Evolutionary conservation across 2,888 invertebrate genomes (phyloP).

Genomic region (Tachina grossa): DNA sequence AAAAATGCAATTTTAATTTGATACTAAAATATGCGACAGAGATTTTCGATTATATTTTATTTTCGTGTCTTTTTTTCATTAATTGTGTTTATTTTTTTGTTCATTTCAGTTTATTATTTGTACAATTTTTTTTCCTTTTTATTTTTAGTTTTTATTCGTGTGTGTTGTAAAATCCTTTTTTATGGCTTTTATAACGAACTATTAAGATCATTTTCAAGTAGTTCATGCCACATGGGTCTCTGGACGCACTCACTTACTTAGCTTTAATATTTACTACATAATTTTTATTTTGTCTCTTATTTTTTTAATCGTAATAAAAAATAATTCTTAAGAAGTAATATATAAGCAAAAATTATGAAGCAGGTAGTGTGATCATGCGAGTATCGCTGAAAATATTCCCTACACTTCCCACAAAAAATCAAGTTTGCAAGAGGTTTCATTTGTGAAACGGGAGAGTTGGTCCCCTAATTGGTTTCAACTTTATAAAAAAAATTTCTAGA

Average conservation of each 20-base stretch:
- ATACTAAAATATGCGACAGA: constrained; percentile 72
- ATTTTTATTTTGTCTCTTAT: constrained; percentile 37
- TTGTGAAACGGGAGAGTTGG: no score
- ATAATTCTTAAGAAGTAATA: constrained; percentile 63
- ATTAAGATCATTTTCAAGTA: constrained; percentile 69
- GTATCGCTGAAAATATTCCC: background rate
- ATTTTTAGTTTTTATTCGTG: constrained; percentile 5
- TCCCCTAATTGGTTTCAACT: background rate
- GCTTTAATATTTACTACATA: constrained; percentile 17
- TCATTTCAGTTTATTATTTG: constrained; percentile 43
- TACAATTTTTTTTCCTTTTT: constrained; percentile 8
- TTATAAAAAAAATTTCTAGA: background rate
- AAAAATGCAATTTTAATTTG: constrained; percentile 73
- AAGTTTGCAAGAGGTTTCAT: background rate
- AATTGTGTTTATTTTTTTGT: background rate
- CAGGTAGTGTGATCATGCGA: background rate
- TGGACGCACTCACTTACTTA: constrained; percentile 21
- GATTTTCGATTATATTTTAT: constrained; percentile 60
- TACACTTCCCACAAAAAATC: background rate
- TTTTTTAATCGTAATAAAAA: constrained; percentile 60
- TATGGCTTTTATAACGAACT: constrained; percentile 70
- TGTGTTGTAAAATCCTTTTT: constrained; percentile 66
- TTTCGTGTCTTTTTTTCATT: constrained; percentile 19
- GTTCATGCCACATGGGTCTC: constrained; percentile 53
- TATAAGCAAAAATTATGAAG: constrained; percentile 39